Base-by-base conservation (phyloP, 2,797 vertebrate genomes). In the Odontamblyopus lacepedii region DNA sequence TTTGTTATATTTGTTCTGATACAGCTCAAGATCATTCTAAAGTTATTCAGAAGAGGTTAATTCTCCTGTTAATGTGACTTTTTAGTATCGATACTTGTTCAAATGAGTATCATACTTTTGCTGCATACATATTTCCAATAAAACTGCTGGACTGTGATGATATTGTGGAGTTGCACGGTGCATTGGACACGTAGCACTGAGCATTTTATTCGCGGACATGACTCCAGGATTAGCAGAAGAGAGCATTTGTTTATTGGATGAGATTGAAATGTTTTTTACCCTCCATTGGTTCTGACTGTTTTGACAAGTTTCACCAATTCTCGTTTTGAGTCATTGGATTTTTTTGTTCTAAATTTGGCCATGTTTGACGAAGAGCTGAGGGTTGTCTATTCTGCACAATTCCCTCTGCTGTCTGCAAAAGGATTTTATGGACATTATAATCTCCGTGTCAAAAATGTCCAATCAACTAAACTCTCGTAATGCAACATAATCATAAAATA, bases 141-240 rank as follows among this genome's bases (percentile, higher is more conserved):
- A 48, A n/a, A 26, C 23, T 4, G 1, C 15, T 41, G 13, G 44
- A 48, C 44, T 48, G 13, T 0, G 13, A 48, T 48, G 44, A 48
- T 48, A 48, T 4, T 48, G 13, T 48, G 44, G 13, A 15, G 44
- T 48, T 15, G 44, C 15, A 48, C 13, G 13, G 38, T 65, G 6
- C n/a, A 15, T 27, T 48, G 63, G 38, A 48, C 13, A 6, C 16
- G 35, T 63, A 23, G 35, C 35, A 15, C 5, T 63, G 63, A 70
- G 70, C 68, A 69, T 76, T 80, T 73, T 67, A 69, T 80, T 66
- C 72, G 74, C 65, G 70, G 30, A 74, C 44, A 71, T 53, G 53
- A 67, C 51, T n/a, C 73, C 71, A 70, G 81, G 77, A 85, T 82
- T 83, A 78, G 15, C 29, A 74, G 69, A 63, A 76, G 74, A 63